Percentiles rank a stretch among this genome's conserved stretches.
Evolutionary conservation across 1,140 invertebrate genomes (phyloP).

Genomic region (Drosophila lacteicornis): DNA sequence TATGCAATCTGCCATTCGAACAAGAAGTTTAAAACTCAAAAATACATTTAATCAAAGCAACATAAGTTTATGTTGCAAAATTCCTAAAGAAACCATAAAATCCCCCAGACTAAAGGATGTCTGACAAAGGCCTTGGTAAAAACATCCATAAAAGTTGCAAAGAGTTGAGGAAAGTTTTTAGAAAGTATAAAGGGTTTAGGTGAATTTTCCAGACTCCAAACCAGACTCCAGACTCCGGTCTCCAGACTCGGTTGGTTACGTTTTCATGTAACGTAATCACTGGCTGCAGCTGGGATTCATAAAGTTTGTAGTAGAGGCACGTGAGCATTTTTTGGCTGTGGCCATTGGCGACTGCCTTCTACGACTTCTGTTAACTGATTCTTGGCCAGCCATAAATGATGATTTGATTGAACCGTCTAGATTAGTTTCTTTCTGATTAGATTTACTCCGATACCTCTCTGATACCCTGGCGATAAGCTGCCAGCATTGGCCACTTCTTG

Average conservation of each 20-base stretch:
- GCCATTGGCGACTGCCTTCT: conserved; percentile 7
- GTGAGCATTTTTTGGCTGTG: conserved; percentile 32
- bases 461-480: conserved; percentile 32
- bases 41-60: not conserved
- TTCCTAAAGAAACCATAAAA: conserved; percentile 14
- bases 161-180: conserved; percentile 1
- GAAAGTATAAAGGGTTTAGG: not conserved
- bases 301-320: conserved; percentile 24
- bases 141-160: not conserved
- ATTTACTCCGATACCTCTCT: conserved; percentile 37
- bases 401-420: conserved; percentile 55
- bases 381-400: conserved; percentile 56
- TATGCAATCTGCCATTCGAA: conserved; percentile 19
- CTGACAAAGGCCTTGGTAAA: not conserved
- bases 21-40: not conserved
- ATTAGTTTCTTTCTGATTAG: conserved; percentile 68
- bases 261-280: conserved; percentile 48
- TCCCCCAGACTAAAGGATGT: not conserved
- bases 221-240: not conserved
- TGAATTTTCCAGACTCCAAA: not conserved
- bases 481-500: not conserved
- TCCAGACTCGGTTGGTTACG: not conserved
- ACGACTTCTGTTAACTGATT: conserved; percentile 36
- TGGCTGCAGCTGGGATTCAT: conserved; percentile 1
- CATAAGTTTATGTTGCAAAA: not conserved